Conservation (phyloP, 2,797 vertebrate genomes). For the Margarornis squamiger region DNA sequence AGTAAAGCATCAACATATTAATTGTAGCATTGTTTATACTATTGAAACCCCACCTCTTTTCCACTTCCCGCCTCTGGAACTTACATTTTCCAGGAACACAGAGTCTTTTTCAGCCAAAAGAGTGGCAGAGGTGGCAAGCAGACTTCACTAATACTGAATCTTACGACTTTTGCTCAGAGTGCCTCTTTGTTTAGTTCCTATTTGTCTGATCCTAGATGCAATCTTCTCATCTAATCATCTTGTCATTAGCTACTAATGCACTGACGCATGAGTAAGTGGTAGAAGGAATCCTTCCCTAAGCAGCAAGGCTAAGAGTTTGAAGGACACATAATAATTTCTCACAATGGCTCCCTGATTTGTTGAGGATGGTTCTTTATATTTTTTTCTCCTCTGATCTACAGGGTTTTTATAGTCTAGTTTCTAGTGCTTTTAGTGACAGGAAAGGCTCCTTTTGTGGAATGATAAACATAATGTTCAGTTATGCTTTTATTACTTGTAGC, state of each 20-base stretch:
- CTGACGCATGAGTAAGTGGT: background rate
- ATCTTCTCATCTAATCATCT: background rate
- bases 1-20: conserved; percentile 31
- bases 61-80: background rate
- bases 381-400: background rate
- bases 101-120: background rate
- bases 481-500: background rate
- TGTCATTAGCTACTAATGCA: conserved; percentile 6
- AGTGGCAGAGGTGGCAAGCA: background rate
- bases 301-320: background rate
- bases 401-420: background rate
- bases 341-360: background rate
- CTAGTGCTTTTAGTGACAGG: background rate
- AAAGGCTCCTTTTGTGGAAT: background rate
- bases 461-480: background rate
- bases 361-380: background rate
- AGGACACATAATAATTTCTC: background rate
- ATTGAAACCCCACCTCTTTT: background rate
- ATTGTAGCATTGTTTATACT: background rate
- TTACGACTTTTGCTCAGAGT: background rate
- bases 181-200: background rate
- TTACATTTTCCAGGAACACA: background rate
- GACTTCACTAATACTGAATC: background rate
- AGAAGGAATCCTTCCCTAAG: background rate
- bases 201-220: background rate